A percentile compares a stretch with the other conserved stretches of the same genome.
phyloP scores from a whole-genome alignment of 2,888 invertebrate species.

The Leptopilina syphax region DNA sequence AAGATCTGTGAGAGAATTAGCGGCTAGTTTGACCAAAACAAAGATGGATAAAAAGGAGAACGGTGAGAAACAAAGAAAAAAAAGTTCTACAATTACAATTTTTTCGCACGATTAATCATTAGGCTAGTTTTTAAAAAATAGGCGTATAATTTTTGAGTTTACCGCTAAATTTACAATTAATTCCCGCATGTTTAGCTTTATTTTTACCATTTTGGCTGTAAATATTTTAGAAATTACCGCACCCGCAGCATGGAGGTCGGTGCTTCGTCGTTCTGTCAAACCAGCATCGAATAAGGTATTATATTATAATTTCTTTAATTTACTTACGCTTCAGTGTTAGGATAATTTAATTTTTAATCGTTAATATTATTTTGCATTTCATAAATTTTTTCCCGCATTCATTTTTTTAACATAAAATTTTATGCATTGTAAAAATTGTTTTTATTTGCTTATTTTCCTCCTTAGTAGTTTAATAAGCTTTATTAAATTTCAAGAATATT shows the following conservation, averaged over 20 bases:
- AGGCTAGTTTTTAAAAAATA: conserved; percentile 1
- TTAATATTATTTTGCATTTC: not conserved
- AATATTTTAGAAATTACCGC: conserved; percentile 74
- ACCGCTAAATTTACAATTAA: conserved; percentile 27
- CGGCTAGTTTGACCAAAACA: conserved; percentile 77
- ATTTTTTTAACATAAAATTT: too few species aligned
- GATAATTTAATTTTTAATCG: conserved; percentile 39
- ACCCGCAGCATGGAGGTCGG: conserved; percentile 75
- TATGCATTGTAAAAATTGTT: too few species aligned
- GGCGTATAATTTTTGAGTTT: conserved; percentile 10
- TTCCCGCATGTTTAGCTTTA: conserved; percentile 51
- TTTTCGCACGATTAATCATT: conserved; percentile 22
- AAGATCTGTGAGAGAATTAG: conserved; percentile 78
- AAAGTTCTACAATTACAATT: not conserved
- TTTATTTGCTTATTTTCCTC: too few species aligned
- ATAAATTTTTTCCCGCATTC: too few species aligned
- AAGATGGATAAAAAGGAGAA: conserved; percentile 73
- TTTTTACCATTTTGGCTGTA: conserved; percentile 64
- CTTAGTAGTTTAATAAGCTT: too few species aligned
- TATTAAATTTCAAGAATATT: too few species aligned
- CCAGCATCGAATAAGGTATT: conserved; percentile 71
- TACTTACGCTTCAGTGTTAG: conserved; percentile 50
- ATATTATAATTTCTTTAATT: conserved; percentile 59
- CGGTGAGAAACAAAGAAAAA: conserved; percentile 62
- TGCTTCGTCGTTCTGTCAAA: conserved; percentile 74